Evolutionary conservation across 1,140 invertebrate species (phyloP).

Genomic region (Kradibia gibbosae): DNA sequence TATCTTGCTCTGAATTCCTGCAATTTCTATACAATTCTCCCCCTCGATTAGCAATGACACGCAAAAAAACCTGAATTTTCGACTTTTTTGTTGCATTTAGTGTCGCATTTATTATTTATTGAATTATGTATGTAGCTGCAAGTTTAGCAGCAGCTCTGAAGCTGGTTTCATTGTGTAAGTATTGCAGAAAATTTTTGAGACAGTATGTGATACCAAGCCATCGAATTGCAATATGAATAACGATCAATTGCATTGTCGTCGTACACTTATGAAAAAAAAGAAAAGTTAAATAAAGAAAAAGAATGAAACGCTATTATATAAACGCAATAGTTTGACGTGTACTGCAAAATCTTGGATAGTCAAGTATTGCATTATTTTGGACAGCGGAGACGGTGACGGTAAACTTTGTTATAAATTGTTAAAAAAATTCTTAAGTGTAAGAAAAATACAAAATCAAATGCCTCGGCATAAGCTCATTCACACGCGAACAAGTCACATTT

Average conservation of each 20-base stretch:
- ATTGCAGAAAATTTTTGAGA: not conserved
- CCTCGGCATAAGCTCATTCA: constrained; percentile 1
- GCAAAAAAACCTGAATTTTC: not conserved
- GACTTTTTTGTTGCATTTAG: not conserved
- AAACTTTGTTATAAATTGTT: not conserved
- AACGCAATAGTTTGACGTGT: constrained; percentile 28
- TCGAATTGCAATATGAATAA: constrained; percentile 53
- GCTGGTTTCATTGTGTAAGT: not conserved
- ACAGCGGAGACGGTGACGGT: constrained; percentile 12
- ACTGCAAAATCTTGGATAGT: constrained; percentile 3
- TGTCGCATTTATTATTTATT: not conserved
- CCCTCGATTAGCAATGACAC: not conserved
- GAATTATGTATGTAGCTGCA: not conserved
- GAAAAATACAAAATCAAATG: constrained; percentile 24
- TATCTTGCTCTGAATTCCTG: not conserved
- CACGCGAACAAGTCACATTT: not conserved
- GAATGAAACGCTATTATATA: constrained; percentile 25
- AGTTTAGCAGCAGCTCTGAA: too few species aligned
- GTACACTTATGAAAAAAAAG: constrained; percentile 52
- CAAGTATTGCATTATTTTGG: constrained; percentile 32
- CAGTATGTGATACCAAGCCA: not conserved
- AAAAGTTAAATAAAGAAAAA: constrained; percentile 46
- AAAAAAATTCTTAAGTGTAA: too few species aligned
- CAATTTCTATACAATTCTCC: not conserved
- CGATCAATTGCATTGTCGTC: constrained; percentile 53